Conservation (phyloP, 2,113 vertebrate species). For the Bubo scandiacus region DNA sequence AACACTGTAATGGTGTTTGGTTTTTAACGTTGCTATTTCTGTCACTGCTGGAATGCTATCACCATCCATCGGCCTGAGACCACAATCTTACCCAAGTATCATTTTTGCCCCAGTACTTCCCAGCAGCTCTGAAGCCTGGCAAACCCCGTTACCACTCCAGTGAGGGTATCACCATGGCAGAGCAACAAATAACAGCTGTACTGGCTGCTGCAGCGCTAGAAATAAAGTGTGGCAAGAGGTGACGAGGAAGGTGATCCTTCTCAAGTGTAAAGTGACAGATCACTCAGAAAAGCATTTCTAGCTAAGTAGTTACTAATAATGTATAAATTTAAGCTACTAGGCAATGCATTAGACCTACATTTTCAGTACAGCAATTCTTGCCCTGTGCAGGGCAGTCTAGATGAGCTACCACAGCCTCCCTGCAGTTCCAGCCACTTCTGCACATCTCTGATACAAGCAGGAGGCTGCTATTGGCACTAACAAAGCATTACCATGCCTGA, state of each 20-base stretch:
- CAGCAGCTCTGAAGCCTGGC: background rate
- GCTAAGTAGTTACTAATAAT: background rate
- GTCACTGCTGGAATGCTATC: background rate
- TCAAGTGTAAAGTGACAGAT: background rate
- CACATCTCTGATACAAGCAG: background rate
- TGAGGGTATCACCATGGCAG: accelerated
- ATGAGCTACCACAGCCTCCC: background rate
- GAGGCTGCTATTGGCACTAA: background rate
- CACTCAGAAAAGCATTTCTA: background rate
- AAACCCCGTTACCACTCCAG: background rate
- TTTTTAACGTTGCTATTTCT: background rate
- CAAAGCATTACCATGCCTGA: background rate
- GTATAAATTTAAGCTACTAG: background rate
- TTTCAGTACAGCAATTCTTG: background rate
- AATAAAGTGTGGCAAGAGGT: background rate
- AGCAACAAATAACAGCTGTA: background rate
- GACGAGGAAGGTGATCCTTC: background rate
- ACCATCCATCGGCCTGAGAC: background rate
- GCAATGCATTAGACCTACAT: background rate
- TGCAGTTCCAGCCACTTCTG: background rate
- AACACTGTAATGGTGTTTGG: no score
- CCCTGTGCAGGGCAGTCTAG: background rate
- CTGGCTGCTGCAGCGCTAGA: background rate
- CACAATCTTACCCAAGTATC: background rate
- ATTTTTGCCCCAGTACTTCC: background rate